Conservation (phyloP, 2,113 vertebrate genomes). For the Cyrtonyx montezumae region DNA sequence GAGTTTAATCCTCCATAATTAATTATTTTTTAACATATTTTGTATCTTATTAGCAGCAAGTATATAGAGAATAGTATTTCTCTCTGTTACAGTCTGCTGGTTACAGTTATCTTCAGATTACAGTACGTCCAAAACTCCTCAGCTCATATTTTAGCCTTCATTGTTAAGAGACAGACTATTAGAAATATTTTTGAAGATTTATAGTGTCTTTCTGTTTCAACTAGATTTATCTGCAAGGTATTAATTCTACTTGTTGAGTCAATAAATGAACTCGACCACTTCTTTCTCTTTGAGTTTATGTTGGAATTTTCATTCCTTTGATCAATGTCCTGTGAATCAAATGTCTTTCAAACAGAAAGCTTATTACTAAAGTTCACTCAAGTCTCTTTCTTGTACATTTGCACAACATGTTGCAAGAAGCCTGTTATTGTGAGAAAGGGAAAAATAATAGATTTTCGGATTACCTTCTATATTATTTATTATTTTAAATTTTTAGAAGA, state of each 20-base stretch:
- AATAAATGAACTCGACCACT: conserved; percentile 5
- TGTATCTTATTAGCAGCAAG: neutral
- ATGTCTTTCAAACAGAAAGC: neutral
- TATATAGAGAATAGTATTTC: neutral
- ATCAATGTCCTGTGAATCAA: neutral
- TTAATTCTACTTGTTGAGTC: conserved; percentile 2
- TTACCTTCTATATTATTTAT: neutral
- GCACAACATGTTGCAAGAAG: neutral
- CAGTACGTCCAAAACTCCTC: neutral
- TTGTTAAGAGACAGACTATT: neutral
- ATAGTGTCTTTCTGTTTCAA: conserved; percentile 28
- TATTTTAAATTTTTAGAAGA: neutral
- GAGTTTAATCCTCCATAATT: neutral
- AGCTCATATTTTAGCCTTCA: conserved; percentile 34
- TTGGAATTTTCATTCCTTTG: neutral
- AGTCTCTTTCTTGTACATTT: neutral
- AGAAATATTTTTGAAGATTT: neutral
- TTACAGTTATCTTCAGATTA: conserved; percentile 15
- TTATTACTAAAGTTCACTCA: neutral
- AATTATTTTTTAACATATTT: neutral
- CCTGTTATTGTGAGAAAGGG: neutral
- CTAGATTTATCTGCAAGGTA: conserved; percentile 19
- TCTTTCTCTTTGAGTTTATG: neutral
- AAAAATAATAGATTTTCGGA: neutral
- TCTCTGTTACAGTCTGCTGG: neutral